Evolutionary conservation across 1,140 invertebrate genomes (phyloP).

Genomic region (Agraylea sexmaculata): DNA sequence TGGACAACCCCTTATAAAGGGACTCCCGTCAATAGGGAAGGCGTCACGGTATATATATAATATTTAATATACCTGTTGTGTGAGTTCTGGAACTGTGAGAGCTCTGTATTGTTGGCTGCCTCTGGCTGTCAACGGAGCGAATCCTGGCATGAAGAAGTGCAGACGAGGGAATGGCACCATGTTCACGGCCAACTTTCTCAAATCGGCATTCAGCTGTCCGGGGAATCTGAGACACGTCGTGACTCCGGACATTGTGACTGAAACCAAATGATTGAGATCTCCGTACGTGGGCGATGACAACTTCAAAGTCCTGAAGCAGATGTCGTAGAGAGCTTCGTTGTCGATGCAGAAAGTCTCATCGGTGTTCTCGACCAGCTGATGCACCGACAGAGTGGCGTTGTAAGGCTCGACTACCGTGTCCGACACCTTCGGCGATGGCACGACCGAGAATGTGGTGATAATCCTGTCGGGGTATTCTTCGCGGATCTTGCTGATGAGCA

Average conservation of each 20-base stretch:
- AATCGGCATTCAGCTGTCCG: conserved; percentile 73
- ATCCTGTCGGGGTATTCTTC: conserved; percentile 89
- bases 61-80: conserved; percentile 41
- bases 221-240: conserved; percentile 65
- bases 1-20: too few relatives aligned
- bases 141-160: conserved; percentile 67
- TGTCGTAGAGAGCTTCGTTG: conserved; percentile 82
- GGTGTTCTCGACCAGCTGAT: conserved; percentile 71
- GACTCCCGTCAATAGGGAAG: neutral
- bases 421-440: conserved; percentile 54
- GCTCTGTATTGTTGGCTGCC: conserved; percentile 59
- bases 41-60: neutral
- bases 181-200: conserved; percentile 90
- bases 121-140: conserved; percentile 63
- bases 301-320: conserved; percentile 77
- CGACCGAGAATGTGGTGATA: conserved; percentile 75
- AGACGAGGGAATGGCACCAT: conserved; percentile 81
- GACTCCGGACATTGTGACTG: conserved; percentile 67
- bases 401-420: conserved; percentile 46
- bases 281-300: conserved; percentile 68
- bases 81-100: conserved; percentile 59
- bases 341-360: conserved; percentile 51
- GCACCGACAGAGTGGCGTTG: conserved; percentile 69
- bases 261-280: conserved; percentile 67
- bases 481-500: conserved; percentile 73